Evolutionary conservation across 2,888 invertebrate genomes (phyloP), one percentile per base, ranked within the genome.

Genomic region (Cremastinae sp.): DNA sequence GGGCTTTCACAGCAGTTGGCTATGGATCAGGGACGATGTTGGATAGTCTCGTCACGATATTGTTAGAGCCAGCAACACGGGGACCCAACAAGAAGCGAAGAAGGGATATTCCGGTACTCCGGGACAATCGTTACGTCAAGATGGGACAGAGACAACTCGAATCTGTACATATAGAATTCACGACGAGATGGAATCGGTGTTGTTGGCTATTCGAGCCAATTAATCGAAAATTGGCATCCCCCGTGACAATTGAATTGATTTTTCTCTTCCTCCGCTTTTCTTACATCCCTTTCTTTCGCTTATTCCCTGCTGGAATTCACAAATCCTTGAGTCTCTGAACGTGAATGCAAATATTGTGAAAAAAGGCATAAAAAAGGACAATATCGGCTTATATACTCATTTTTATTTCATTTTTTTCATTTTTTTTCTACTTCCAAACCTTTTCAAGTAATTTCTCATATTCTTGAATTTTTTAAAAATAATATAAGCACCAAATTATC

Each of bases 111-210:
- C 47, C 47, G 43, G 34, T 9, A 18, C 28, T 22, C 41, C 49
- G 43, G 49, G 65, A 16, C 65, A 53, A 59, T 66, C 73, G 66
- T 73, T 66, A 66, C 58, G 51, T 73, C 66, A 59, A 73, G 73
- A 43, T 34, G 66, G 58, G 36, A 14, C 49, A 20, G 64, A 10
- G n/a, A 22, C 66, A 51, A 59, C 58, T 66, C 45, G 51, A 59
- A 43, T 59, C 34, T 54, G 18, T 59, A n/a, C 34, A 54, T 38
- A 4, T 41, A 5, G n/a, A 56, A 3, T 47, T 38, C 9, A 38
- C 28, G 5, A 28, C 5, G 7, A 0, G 53, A 14, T 54, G 59
- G 66, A 66, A 59, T 45, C 59, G 65, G 14, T 14, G 20, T 36
- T 36, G 45, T 53, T 36, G 14, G 43, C 43, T 43, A 41, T 73